Conservation (phyloP, 2,113 vertebrate species). For the Hiodon tergisus region DNA sequence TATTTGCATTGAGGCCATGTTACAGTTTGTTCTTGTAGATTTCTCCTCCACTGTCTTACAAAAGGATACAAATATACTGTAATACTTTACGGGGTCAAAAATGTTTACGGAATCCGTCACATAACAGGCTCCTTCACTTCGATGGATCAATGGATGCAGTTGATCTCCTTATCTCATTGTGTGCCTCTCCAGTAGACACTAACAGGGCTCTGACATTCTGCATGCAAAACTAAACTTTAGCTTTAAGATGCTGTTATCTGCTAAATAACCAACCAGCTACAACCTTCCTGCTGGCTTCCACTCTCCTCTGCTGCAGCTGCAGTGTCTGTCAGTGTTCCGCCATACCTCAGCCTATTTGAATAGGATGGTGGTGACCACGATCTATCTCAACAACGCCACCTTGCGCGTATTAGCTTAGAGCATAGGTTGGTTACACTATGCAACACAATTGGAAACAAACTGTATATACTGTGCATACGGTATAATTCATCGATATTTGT, state of each 20-base stretch:
- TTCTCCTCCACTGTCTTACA: too few relatives aligned
- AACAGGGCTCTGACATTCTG: slow-evolving; percentile 28
- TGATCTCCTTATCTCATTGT: slow-evolving; percentile 6
- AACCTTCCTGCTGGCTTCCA: neutral
- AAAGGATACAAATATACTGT: too few relatives aligned
- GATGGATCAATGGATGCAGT: neutral
- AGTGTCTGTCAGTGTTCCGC: slow-evolving; percentile 33
- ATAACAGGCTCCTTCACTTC: neutral
- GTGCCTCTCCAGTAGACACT: neutral
- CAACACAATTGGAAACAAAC: too few relatives aligned
- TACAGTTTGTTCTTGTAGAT: neutral
- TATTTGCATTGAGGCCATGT: neutral
- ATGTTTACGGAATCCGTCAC: neutral
- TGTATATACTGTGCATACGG: too few relatives aligned
- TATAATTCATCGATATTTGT: too few relatives aligned
- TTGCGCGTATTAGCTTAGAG: too few relatives aligned
- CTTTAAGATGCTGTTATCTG: slow-evolving; percentile 31
- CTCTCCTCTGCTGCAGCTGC: slow-evolving; percentile 33
- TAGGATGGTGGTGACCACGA: too few relatives aligned
- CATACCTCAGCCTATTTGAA: too few relatives aligned
- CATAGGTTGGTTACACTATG: too few relatives aligned
- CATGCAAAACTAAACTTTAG: slow-evolving; percentile 41
- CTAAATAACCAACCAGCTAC: slow-evolving; percentile 17
- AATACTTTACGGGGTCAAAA: neutral
- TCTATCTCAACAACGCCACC: too few relatives aligned